phyloP scores from a whole-genome alignment of 2,888 invertebrate genomes.

The Tenthredo notha region DNA sequence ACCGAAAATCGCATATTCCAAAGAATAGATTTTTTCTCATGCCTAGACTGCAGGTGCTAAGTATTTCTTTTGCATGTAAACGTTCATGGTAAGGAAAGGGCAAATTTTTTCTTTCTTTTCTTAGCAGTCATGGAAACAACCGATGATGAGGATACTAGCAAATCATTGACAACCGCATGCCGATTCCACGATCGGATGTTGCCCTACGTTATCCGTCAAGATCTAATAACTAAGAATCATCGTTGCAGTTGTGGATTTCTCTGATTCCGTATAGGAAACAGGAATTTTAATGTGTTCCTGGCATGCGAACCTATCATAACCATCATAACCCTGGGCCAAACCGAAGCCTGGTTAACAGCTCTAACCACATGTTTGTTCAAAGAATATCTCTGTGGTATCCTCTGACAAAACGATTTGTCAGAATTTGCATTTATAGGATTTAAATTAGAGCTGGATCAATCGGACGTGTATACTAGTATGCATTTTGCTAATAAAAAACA shows the following conservation, averaged over 20 bases:
- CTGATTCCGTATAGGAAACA: slow-evolving; percentile 74
- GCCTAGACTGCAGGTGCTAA: neutral
- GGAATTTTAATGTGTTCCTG: slow-evolving; percentile 73
- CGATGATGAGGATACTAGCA: neutral
- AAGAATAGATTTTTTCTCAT: too few species aligned
- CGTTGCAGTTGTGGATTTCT: slow-evolving; percentile 68
- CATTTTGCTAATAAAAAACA: neutral
- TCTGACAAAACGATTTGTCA: slow-evolving; percentile 15
- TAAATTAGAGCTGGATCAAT: neutral
- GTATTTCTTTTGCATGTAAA: neutral
- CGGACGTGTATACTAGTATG: neutral
- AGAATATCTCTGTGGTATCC: neutral
- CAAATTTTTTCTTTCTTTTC: neutral
- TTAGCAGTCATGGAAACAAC: neutral
- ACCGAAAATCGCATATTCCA: neutral
- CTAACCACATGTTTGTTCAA: slow-evolving; percentile 76
- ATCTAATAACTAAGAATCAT: slow-evolving; percentile 69
- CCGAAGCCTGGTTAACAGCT: slow-evolving; percentile 58
- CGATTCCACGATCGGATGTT: slow-evolving; percentile 17
- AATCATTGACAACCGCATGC: slow-evolving; percentile 37
- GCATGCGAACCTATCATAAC: slow-evolving; percentile 77
- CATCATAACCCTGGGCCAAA: slow-evolving; percentile 76
- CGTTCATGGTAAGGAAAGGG: neutral
- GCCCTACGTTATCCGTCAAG: neutral
- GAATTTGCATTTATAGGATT: slow-evolving; percentile 23